These are phyloP conservation scores for Rhopalosiphum maidis DNA, from an alignment of 1,140 invertebrate species.

Conservation along the genomic window DNA sequence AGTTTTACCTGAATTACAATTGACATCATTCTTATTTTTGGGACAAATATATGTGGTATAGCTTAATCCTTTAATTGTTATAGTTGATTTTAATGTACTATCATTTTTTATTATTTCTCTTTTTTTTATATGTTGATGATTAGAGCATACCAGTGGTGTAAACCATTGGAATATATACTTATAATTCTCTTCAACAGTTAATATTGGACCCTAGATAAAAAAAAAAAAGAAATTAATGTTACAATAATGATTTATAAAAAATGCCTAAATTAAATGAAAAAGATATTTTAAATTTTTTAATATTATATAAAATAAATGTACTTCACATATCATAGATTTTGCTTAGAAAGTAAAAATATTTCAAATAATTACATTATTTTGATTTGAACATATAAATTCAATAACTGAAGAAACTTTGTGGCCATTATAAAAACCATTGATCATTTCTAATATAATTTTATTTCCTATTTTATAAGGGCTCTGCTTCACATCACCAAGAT, in stretches of 20 bases:
- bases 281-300: not conserved
- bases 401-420: constrained; percentile 21
- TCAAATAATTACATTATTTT: not conserved
- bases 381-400: constrained; percentile 44
- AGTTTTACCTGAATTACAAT: constrained; percentile 14
- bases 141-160: constrained; percentile 29
- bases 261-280: not conserved
- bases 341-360: not conserved
- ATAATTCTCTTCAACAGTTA: not conserved
- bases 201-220: constrained; percentile 29
- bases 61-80: not conserved
- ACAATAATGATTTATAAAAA: not conserved
- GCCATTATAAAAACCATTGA: constrained; percentile 33
- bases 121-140: not conserved
- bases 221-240: not conserved
- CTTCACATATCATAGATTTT: too few species aligned
- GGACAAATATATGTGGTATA: constrained; percentile 13
- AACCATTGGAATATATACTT: constrained; percentile 19
- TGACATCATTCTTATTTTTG: not conserved
- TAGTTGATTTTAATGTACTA: not conserved
- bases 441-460: constrained; percentile 42
- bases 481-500: constrained; percentile 20
- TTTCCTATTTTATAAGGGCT: not conserved
- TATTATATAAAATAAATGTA: not conserved
- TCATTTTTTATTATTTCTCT: not conserved